Evolutionary conservation across 2,888 invertebrate genomes (phyloP).

Genomic region (Phyllotreta striolata): DNA sequence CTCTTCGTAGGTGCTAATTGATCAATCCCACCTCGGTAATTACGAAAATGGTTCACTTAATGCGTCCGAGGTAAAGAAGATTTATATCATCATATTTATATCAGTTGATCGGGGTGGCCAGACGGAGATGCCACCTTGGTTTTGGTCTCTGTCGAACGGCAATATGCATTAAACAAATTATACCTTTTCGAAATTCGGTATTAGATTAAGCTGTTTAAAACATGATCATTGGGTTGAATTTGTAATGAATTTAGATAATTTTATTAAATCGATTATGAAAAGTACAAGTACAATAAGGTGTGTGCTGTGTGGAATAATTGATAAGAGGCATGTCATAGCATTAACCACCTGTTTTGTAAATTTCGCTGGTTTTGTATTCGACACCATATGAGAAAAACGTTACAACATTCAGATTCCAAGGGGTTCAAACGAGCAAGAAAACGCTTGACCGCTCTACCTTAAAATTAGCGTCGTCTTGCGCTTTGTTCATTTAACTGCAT

Average conservation of each 20-base stretch:
- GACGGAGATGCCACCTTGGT: constrained; percentile 18
- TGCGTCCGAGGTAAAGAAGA: constrained; percentile 18
- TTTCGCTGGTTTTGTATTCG: neutral
- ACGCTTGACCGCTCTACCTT: constrained; percentile 30
- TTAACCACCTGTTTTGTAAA: no score
- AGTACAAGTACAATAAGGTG: no score
- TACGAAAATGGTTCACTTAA: constrained; percentile 31
- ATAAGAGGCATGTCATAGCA: no score
- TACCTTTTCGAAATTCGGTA: neutral
- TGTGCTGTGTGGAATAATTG: no score
- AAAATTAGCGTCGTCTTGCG: constrained; percentile 26
- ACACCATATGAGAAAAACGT: constrained; percentile 32
- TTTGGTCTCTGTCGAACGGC: constrained; percentile 7
- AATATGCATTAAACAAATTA: constrained; percentile 25
- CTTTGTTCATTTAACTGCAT: constrained; percentile 14
- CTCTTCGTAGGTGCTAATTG: constrained; percentile 18
- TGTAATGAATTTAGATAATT: no score
- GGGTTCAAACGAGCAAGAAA: constrained; percentile 24
- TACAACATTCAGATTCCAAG: constrained; percentile 22
- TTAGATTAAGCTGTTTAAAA: constrained; percentile 3
- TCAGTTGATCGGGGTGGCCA: constrained; percentile 20
- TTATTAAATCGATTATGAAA: no score
- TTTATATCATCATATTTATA: constrained; percentile 30
- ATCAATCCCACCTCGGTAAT: constrained; percentile 20
- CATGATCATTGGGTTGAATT: no score